phyloP scores from a whole-genome alignment of 92 coral and sea anemone species.

The Chrysogorgia sp. region DNA sequence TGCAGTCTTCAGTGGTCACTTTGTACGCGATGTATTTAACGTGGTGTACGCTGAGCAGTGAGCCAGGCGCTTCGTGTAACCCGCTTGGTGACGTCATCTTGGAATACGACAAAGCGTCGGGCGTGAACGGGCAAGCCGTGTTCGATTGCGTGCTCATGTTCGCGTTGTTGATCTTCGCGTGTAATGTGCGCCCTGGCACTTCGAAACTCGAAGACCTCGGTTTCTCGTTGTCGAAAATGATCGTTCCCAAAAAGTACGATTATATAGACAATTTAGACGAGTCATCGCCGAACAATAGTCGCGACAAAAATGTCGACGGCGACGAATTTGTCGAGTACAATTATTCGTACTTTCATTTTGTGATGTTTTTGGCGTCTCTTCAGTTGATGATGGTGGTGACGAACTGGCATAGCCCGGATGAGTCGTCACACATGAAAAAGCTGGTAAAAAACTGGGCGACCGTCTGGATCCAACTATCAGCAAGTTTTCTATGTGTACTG shows the following conservation, averaged over 20 bases:
- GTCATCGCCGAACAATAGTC: not conserved
- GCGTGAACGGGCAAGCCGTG: constrained; percentile 95
- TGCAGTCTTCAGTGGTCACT: constrained; percentile 92
- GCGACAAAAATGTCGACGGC: constrained; percentile 49
- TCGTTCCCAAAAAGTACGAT: not conserved
- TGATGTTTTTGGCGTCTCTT: constrained; percentile 83
- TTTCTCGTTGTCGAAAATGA: constrained; percentile 73
- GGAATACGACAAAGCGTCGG: constrained; percentile 95
- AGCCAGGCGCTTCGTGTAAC: constrained; percentile 89
- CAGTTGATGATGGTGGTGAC: constrained; percentile 98
- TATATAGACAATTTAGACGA: not conserved
- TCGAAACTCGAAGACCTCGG: constrained; percentile 95
- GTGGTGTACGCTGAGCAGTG: constrained; percentile 94
- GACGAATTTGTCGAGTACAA: constrained; percentile 78
- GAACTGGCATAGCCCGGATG: constrained; percentile 99
- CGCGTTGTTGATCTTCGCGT: constrained; percentile 84
- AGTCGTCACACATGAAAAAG: constrained; percentile 85
- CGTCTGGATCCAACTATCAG: constrained; percentile 97
- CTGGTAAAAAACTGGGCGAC: constrained; percentile 98
- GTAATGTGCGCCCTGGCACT: constrained; percentile 93
- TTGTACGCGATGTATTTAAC: constrained; percentile 95
- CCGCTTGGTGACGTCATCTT: constrained; percentile 92
- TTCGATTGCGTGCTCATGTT: constrained; percentile 93
- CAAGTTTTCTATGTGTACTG: constrained; percentile 88
- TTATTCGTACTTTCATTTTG: constrained; percentile 90